Evolutionary conservation across 2,797 vertebrate genomes (phyloP), one percentile per base, ranked within the genome.

Genomic region (Myotis pilosus): DNA sequence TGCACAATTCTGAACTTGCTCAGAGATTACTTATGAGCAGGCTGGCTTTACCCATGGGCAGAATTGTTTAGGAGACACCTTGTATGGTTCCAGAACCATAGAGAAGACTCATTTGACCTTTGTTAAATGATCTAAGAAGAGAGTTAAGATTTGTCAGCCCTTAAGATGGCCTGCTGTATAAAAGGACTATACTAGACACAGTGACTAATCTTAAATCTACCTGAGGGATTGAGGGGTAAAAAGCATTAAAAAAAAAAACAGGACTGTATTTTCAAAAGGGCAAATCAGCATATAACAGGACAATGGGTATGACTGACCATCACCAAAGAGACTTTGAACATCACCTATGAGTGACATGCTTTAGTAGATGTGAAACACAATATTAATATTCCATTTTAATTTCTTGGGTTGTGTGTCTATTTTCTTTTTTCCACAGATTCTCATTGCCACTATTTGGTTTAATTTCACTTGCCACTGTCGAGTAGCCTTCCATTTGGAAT

Each of bases 1-100:
- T 81, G 60, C 85, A 96, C 97, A 93, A 76, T 78, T 97, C 96
- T 95, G 75, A 97, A 97, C 96, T 97, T 97, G 97, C 92, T 97
- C 87, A 76, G 57, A 91, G 84, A 93, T 20, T 92, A 41, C 49
- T 60, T 91, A 2, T 72, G 66, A 96, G 62, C 53, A 83, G 47
- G n/a, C 57, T 86, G 69, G 64, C 36, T 44, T 92, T 92, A 85
- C 51, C 74, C 3, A 0, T 68, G 57, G 89, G 86, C 83, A 95
- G 22, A 82, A 19, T 66, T 83, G 6, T 9, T 79, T 55, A 88
- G 49, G 49, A 96, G 72, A 75, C 13, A 86, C 6, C n/a, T 92
- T 41, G 51, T 85, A 53, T 38, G 8, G 6, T 93, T 90, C 79
- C 66, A 64, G 53, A 96, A 64, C 17, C 75, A 64, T 1, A 79